Base-by-base conservation (phyloP, 2,888 invertebrate genomes). In the Scaptodrosophila latifasciaeformis region DNA sequence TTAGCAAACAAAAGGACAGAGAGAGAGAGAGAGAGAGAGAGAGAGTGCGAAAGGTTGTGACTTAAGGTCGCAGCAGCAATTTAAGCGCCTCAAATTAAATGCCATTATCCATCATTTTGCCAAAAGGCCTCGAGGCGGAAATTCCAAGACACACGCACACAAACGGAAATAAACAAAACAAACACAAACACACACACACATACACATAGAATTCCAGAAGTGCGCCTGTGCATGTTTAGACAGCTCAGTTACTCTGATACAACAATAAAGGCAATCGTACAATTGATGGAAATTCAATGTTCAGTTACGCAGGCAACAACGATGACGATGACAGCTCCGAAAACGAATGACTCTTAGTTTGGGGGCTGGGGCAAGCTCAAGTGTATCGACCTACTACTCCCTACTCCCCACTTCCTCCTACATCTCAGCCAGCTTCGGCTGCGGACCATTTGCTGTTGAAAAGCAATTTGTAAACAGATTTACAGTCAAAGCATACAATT, bases 91-190 rank as follows among this genome's bases (percentile, higher is more conserved):
- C 66, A 63, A 65, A 65, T 66, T 74, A 68, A 77, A 80, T 60
- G 70, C 78, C 70, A 74, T 77, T 76, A 74, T 68, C 78, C 68
- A 74, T 77, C 68, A 80, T 68, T 64, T 60, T 42, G 64, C 51
- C 17, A 12, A 54, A 56, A 60, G 54, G 70, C 67, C 67, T 52
- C 60, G 68, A 77, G 80, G 61, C 58, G 70, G 74, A 67, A 67
- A 65, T 37, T 37, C n/a, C n/a, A 17, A 54, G 48, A 53, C 49
- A 60, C 54, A 53, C 15, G 12, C 5, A 13, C 37, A 39, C 53
- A 47, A 31, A 31, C 54, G 45, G 2, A 17, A 15, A 19, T 15
- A 7, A 6, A 19, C 13, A n/a, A 18, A 10, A 31, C 15, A 47
- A 4, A 7, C 9, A n/a, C 2, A n/a, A 9, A 12, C n/a, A 44